phyloP scores from a whole-genome alignment of 2,888 invertebrate genomes.

The Drosophila helvetica region DNA sequence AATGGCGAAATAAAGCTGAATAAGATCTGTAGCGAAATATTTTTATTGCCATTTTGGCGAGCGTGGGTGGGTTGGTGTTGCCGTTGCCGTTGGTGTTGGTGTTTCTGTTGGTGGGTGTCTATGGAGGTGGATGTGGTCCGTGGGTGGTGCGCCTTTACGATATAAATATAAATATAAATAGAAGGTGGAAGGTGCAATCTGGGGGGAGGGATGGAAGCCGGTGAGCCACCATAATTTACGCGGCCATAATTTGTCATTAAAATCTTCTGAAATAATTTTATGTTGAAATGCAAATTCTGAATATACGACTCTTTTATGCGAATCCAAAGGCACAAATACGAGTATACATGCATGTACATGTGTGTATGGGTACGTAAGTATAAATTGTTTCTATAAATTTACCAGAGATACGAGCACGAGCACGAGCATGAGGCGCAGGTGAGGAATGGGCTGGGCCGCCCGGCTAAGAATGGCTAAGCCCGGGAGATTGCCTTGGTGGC shows the following conservation, averaged over 20 bases:
- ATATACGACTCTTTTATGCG: constrained; percentile 66
- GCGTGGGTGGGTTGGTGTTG: constrained; percentile 40
- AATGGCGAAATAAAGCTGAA: constrained; percentile 78
- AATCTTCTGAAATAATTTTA: constrained; percentile 78
- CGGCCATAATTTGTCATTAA: constrained; percentile 83
- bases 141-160: constrained; percentile 36
- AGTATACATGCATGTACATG: not conserved
- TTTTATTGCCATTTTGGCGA: constrained; percentile 77
- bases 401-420: constrained; percentile 37
- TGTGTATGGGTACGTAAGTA: constrained; percentile 36
- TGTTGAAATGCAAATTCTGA: constrained; percentile 79
- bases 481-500: constrained; percentile 44
- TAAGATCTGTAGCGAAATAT: constrained; percentile 78
- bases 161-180: constrained; percentile 58
- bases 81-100: constrained; percentile 19
- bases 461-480: constrained; percentile 24
- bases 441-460: constrained; percentile 41
- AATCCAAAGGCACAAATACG: constrained; percentile 32
- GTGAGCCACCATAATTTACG: constrained; percentile 81
- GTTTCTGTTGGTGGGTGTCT: constrained; percentile 23
- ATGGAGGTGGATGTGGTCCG: not conserved
- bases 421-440: constrained; percentile 24
- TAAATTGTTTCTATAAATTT: constrained; percentile 64
- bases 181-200: constrained; percentile 18
- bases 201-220: constrained; percentile 15